Evolutionary conservation across 2,888 invertebrate genomes (phyloP).

Genomic region (Drosophila pseudotakahashii): DNA sequence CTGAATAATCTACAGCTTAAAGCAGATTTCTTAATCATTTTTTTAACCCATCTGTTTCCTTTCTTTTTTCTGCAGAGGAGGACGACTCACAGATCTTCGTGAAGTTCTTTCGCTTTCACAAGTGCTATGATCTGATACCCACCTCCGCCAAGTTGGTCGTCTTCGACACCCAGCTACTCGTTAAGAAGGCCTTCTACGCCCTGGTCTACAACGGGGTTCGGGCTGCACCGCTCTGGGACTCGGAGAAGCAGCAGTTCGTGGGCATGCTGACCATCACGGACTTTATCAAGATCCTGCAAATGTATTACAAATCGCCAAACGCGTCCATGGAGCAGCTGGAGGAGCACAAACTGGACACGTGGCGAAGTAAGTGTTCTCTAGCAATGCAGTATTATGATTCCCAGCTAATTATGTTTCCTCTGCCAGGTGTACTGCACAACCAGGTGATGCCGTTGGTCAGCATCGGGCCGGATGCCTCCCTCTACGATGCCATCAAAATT

Average conservation of each 20-base stretch:
- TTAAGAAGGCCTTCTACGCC: slow-evolving; percentile 99
- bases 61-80: slow-evolving; percentile 88
- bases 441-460: slow-evolving; percentile 94
- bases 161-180: slow-evolving; percentile 98
- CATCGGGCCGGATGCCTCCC: slow-evolving; percentile 95
- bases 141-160: slow-evolving; percentile 99
- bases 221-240: slow-evolving; percentile 99
- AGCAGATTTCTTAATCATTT: not conserved
- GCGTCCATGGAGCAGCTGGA: slow-evolving; percentile 98
- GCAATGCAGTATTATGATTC: not conserved
- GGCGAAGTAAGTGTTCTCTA: slow-evolving; percentile 90
- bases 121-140: slow-evolving; percentile 99
- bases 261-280: slow-evolving; percentile 99
- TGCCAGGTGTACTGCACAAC: slow-evolving; percentile 92
- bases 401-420: slow-evolving; percentile 45
- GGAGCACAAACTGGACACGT: slow-evolving; percentile 97
- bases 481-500: slow-evolving; percentile 96
- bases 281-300: slow-evolving; percentile 98
- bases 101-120: slow-evolving; percentile 99
- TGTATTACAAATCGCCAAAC: slow-evolving; percentile 97
- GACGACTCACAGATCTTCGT: slow-evolving; percentile 99
- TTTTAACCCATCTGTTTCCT: not conserved
- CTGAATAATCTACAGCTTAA: not conserved
- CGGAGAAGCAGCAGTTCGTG: slow-evolving; percentile 94
- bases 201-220: slow-evolving; percentile 99